These are phyloP conservation scores for Chaenodraco wilsoni DNA, from an alignment of 2,797 vertebrate genomes.

Conservation along the genomic window DNA sequence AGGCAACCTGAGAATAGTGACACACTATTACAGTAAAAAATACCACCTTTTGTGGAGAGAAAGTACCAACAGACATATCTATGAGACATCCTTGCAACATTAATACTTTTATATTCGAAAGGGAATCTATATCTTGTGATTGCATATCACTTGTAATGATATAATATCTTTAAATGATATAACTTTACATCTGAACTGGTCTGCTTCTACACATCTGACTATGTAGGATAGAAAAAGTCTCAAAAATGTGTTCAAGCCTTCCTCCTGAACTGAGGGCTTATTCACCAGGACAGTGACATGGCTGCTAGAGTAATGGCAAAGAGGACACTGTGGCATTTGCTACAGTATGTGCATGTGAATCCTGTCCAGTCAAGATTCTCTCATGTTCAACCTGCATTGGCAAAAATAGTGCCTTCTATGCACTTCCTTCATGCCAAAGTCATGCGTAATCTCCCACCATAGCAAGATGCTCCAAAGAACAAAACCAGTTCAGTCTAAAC, in stretches of 20 bases:
- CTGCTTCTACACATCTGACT: not conserved
- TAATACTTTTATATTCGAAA: not conserved
- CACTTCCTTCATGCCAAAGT: conserved; percentile 53
- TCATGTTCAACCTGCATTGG: conserved; percentile 6
- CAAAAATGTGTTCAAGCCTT: not conserved
- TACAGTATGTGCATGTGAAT: conserved; percentile 20
- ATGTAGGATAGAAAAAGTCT: not conserved
- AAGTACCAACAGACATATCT: not conserved
- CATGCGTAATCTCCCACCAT: conserved; percentile 56
- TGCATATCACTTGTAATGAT: not conserved
- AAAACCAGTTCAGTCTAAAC: conserved; percentile 15
- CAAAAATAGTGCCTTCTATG: conserved; percentile 4
- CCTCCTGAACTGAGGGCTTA: not conserved
- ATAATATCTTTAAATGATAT: too few species aligned
- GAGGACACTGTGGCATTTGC: conserved; percentile 10
- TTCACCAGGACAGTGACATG: not conserved
- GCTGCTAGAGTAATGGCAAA: not conserved
- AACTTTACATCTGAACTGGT: not conserved
- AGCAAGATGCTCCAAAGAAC: conserved; percentile 58
- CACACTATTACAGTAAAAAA: not conserved
- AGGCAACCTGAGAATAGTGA: not conserved
- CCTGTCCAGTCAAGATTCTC: conserved; percentile 1
- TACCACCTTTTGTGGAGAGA: not conserved
- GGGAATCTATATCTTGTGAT: not conserved
- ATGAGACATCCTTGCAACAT: not conserved